A percentile compares a stretch with the other conserved stretches of the same genome.
Evolutionary conservation across 1,140 invertebrate species (phyloP).

Genomic region (Belonocnema kinseyi): DNA sequence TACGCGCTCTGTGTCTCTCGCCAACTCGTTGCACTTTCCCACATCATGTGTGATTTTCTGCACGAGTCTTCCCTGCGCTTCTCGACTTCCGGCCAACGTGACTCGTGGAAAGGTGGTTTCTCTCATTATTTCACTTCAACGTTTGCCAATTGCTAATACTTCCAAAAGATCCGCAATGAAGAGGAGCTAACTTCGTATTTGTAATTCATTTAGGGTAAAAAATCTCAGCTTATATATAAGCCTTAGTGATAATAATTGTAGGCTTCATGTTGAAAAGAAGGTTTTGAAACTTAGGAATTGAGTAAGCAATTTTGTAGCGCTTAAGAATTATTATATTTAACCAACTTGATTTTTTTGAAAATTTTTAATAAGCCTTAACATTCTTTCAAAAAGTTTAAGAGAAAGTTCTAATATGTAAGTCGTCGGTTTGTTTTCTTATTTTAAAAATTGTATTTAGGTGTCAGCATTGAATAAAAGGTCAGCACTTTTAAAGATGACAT

Average conservation of each 20-base stretch:
- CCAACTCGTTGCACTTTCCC: constrained; percentile 31
- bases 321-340: no score
- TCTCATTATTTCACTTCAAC: constrained; percentile 16
- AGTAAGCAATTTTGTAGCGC: no score
- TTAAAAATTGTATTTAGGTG: no score
- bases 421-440: neutral
- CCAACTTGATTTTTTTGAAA: no score
- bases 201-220: constrained; percentile 16
- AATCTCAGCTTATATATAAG: neutral
- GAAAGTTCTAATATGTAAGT: neutral
- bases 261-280: no score
- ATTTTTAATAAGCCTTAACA: no score
- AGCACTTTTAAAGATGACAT: no score
- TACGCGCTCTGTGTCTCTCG: constrained; percentile 41
- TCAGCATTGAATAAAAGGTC: no score
- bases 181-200: constrained; percentile 2
- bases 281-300: no score
- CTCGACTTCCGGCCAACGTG: constrained; percentile 38
- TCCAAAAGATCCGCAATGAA: constrained; percentile 18
- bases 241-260: neutral
- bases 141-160: constrained; percentile 23
- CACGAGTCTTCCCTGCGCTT: constrained; percentile 9
- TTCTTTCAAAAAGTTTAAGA: no score
- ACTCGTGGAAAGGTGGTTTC: neutral
- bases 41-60: constrained; percentile 37